Evolutionary conservation across 2,888 invertebrate genomes (phyloP).

Genomic region (Leucania comma): DNA sequence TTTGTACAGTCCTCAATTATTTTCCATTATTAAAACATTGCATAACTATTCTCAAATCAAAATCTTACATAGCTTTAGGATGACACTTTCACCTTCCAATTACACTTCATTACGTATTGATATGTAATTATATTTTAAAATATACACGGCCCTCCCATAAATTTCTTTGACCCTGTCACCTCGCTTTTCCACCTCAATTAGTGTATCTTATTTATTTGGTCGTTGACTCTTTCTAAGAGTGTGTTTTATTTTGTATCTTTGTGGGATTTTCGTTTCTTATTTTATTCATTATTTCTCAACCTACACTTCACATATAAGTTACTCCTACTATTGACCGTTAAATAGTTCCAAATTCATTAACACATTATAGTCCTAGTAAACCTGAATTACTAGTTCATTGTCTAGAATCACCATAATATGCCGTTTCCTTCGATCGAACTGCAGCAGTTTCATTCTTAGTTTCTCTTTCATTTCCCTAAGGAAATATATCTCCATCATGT

Average conservation of each 20-base stretch:
- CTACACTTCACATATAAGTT: not conserved
- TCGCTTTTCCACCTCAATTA: slow-evolving; percentile 63
- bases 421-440: slow-evolving; percentile 9
- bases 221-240: slow-evolving; percentile 11
- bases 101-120: slow-evolving; percentile 52
- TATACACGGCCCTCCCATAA: slow-evolving; percentile 61
- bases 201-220: slow-evolving; percentile 36
- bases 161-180: slow-evolving; percentile 69
- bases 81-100: slow-evolving; percentile 59
- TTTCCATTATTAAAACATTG: slow-evolving; percentile 53
- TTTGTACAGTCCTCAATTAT: slow-evolving; percentile 51
- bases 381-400: not conserved
- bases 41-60: slow-evolving; percentile 49
- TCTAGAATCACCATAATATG: slow-evolving; percentile 10
- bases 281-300: not conserved
- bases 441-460: slow-evolving; percentile 32
- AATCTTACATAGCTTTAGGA: slow-evolving; percentile 43
- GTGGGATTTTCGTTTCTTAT: not conserved
- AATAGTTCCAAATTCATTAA: too few species aligned
- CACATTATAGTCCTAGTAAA: not conserved
- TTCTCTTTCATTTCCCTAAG: slow-evolving; percentile 39
- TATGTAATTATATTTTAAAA: slow-evolving; percentile 57
- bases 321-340: not conserved
- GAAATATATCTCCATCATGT: slow-evolving; percentile 50
- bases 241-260: not conserved